Conservation (phyloP, 2,797 vertebrate species). For the Phyllotis vaccarum region DNA sequence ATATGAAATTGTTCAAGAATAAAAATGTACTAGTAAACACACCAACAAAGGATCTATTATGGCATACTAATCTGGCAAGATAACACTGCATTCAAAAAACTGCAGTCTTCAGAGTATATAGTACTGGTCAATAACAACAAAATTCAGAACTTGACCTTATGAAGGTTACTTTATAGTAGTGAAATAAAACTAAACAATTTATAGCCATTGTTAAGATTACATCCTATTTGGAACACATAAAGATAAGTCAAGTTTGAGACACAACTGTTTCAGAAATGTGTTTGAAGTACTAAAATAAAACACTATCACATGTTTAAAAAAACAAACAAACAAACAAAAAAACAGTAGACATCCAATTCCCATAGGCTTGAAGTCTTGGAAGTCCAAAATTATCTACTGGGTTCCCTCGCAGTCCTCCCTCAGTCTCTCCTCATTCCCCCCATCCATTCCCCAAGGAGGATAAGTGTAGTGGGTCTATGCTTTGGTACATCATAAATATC, state of each 20-base stretch:
- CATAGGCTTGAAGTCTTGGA: neutral
- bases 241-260: neutral
- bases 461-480: too few species aligned
- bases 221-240: neutral
- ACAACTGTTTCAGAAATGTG: neutral
- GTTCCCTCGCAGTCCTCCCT: neutral
- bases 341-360: too few species aligned
- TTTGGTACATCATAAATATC: too few species aligned
- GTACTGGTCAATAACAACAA: neutral
- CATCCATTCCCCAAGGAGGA: too few species aligned
- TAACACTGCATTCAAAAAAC: neutral
- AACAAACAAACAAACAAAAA: too few species aligned
- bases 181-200: neutral
- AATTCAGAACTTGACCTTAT: neutral
- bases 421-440: too few species aligned
- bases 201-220: neutral
- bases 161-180: neutral
- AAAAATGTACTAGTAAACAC: neutral
- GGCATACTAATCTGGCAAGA: neutral
- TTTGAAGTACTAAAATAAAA: neutral
- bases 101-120: neutral
- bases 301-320: neutral
- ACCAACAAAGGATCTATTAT: neutral
- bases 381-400: neutral
- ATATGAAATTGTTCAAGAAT: neutral